Conservation (phyloP, 2,888 invertebrate genomes). For the Phaedon cochleariae region DNA sequence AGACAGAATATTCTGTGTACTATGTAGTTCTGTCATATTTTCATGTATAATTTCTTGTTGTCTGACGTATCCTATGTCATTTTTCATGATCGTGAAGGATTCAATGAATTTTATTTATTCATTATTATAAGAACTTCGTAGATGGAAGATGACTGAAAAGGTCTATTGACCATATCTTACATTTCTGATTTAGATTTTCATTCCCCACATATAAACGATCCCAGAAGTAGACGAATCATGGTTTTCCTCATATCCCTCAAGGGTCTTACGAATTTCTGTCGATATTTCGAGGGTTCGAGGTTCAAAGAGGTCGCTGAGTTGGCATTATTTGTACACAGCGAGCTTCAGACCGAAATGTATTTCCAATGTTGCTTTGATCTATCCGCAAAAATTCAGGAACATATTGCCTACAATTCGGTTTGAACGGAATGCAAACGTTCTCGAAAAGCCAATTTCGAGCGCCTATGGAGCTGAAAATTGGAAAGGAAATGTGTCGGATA, state of each 20-base stretch:
- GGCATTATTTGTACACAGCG: not conserved
- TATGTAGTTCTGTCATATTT: too few relatives aligned
- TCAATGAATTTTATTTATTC: too few relatives aligned
- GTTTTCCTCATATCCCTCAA: not conserved
- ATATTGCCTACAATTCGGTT: not conserved
- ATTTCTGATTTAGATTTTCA: too few relatives aligned
- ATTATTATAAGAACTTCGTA: too few relatives aligned
- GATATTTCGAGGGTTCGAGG: not conserved
- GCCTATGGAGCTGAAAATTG: not conserved
- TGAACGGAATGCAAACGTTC: not conserved
- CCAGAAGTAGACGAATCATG: not conserved
- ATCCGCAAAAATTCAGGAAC: constrained; percentile 7
- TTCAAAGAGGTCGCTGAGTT: not conserved
- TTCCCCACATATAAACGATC: too few relatives aligned
- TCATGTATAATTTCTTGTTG: too few relatives aligned
- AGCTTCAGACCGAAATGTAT: not conserved
- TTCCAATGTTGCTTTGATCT: not conserved
- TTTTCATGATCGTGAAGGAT: too few relatives aligned
- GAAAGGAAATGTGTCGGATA: not conserved
- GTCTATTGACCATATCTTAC: too few relatives aligned
- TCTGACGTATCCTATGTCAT: too few relatives aligned
- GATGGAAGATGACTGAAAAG: too few relatives aligned
- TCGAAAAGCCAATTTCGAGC: not conserved
- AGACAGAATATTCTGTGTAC: too few relatives aligned
- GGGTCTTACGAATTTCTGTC: not conserved